A percentile compares a stretch with the other conserved stretches of the same genome.
Conservation (phyloP, 2,113 vertebrate species). For the Trachemys scripta region DNA sequence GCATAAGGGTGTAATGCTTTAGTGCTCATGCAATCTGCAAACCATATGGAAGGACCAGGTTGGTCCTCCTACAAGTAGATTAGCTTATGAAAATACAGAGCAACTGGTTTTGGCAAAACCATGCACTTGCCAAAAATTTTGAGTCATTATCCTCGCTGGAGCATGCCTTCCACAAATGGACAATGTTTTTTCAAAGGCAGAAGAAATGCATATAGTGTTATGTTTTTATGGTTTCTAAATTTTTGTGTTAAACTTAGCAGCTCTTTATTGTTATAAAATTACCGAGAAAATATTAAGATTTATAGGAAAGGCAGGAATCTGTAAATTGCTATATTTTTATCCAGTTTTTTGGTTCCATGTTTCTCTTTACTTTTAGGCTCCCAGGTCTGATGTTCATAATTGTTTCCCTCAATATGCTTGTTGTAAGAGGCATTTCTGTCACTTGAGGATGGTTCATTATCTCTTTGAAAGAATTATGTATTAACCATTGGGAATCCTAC, state of each 20-base stretch:
- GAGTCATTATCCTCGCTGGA: not conserved
- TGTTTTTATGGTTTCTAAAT: not conserved
- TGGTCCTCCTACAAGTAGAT: not conserved
- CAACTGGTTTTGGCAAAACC: not conserved
- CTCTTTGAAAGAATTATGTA: not conserved
- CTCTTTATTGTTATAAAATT: not conserved
- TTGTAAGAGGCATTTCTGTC: constrained; percentile 4
- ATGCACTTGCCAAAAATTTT: not conserved
- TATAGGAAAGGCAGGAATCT: not conserved
- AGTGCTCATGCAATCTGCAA: not conserved
- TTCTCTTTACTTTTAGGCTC: not conserved
- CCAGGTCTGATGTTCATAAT: not conserved
- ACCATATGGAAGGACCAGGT: not conserved
- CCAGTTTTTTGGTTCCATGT: not conserved
- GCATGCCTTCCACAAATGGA: not conserved
- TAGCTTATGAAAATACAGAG: not conserved
- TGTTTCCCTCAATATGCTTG: not conserved
- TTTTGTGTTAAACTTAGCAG: not conserved
- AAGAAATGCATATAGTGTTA: not conserved
- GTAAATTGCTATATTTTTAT: not conserved
- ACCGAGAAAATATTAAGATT: not conserved
- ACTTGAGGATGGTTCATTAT: not conserved
- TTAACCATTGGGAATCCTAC: constrained; percentile 25
- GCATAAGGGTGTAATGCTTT: not conserved
- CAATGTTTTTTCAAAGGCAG: not conserved